Conservation (phyloP, 2,888 invertebrate species). For the Halictus ligatus region DNA sequence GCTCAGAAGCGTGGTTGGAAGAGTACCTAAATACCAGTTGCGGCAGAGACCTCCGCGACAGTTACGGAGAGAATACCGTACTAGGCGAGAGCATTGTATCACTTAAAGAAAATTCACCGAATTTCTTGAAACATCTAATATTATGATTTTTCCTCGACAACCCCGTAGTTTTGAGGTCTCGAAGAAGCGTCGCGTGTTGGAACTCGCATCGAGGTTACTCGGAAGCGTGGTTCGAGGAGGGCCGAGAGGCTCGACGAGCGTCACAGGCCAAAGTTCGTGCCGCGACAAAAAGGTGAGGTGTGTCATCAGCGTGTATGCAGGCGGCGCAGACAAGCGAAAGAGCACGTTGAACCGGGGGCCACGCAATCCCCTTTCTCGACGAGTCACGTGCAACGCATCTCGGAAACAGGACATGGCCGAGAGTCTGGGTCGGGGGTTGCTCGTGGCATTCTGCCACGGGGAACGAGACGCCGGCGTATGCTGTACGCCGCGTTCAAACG, state of each 20-base stretch:
- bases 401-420: slow-evolving; percentile 52
- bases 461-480: slow-evolving; percentile 35
- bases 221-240: not conserved
- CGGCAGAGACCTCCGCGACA: too few relatives aligned
- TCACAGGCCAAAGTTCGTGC: not conserved
- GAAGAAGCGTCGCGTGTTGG: not conserved
- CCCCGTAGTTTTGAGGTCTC: not conserved
- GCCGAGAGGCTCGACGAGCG: not conserved
- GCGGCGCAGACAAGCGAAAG: slow-evolving; percentile 17
- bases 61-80: too few relatives aligned
- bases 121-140: too few relatives aligned
- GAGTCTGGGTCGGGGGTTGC: slow-evolving; percentile 29
- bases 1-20: too few relatives aligned
- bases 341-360: slow-evolving; percentile 37
- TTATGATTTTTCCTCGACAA: not conserved
- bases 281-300: not conserved
- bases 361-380: slow-evolving; percentile 23
- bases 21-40: too few relatives aligned
- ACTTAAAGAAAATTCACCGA: too few relatives aligned
- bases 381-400: slow-evolving; percentile 51
- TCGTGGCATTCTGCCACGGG: slow-evolving; percentile 56
- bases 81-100: too few relatives aligned
- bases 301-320: slow-evolving; percentile 3
- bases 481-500: slow-evolving; percentile 34
- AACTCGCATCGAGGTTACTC: not conserved